A percentile compares a stretch with the other conserved stretches of the same genome.
Conservation (phyloP, 2,797 vertebrate genomes). For the Glossophaga mutica region DNA sequence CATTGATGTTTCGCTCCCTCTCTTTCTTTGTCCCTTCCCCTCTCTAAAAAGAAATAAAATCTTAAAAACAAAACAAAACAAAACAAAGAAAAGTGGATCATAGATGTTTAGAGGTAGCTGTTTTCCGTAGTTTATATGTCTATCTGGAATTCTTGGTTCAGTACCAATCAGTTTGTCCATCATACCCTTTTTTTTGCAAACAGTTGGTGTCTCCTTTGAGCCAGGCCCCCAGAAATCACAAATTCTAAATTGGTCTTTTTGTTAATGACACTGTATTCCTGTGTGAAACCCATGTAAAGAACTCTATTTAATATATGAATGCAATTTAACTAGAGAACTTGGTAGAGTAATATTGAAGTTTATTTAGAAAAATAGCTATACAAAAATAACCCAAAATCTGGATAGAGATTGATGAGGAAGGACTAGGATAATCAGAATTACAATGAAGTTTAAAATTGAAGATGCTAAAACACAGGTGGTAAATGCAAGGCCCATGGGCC, state of each 20-base stretch:
- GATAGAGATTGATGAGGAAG: not conserved
- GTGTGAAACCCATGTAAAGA: not conserved
- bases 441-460: not conserved
- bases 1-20: no score
- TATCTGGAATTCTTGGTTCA: not conserved
- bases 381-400: not conserved
- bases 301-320: not conserved
- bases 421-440: not conserved
- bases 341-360: not conserved
- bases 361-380: constrained; percentile 23
- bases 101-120: not conserved
- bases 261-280: not conserved
- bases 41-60: no score
- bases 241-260: not conserved
- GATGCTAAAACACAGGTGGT: not conserved
- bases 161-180: not conserved
- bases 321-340: not conserved
- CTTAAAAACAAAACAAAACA: no score
- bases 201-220: not conserved
- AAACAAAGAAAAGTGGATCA: not conserved
- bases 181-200: not conserved
- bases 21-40: no score
- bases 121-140: not conserved
- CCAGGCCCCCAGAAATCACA: not conserved
- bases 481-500: no score